phyloP scores from a whole-genome alignment of 35 echinoderm and acorn worm species.

The Lytechinus variegatus region DNA sequence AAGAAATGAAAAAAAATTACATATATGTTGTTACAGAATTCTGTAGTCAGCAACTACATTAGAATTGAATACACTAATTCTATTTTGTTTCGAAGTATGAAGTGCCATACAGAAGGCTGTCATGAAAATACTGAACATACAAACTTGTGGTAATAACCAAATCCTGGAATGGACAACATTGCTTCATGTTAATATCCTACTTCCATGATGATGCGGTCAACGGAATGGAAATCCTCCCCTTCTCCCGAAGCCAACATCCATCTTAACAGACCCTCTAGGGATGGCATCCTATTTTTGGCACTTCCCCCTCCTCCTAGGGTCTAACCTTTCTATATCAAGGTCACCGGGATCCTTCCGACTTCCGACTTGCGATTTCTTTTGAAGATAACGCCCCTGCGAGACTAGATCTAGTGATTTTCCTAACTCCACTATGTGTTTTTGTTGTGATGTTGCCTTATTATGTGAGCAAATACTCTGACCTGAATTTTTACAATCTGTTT shows the following conservation, averaged over 20 bases:
- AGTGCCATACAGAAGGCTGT: neutral
- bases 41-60: too few relatives aligned
- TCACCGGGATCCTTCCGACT: neutral
- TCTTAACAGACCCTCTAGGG: neutral
- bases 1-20: too few relatives aligned
- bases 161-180: neutral
- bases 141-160: neutral
- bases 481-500: neutral
- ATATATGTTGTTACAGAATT: too few relatives aligned
- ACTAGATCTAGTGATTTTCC: neutral
- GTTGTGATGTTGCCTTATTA: neutral
- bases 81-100: neutral
- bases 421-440: neutral
- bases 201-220: neutral
- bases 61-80: too few relatives aligned
- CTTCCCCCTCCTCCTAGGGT: neutral
- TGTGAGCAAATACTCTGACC: neutral
- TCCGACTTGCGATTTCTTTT: neutral
- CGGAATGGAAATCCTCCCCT: neutral
- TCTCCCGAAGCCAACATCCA: neutral
- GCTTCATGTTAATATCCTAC: neutral
- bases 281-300: neutral
- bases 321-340: neutral
- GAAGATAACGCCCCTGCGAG: neutral
- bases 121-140: neutral